phyloP scores from a whole-genome alignment of 1,140 invertebrate genomes.

The Macrostomum lignano region DNA sequence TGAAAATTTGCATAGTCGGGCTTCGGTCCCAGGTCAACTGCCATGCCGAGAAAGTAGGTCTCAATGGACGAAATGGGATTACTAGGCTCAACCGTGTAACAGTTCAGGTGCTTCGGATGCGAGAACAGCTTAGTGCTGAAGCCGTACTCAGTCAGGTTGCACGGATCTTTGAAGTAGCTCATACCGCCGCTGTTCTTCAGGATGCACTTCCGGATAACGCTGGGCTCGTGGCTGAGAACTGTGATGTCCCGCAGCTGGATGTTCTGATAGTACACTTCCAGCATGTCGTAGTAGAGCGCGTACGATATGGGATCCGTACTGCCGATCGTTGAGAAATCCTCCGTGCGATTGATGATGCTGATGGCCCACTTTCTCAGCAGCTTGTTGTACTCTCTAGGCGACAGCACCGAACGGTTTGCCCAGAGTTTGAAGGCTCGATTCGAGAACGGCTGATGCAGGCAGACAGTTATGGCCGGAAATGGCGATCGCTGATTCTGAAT shows the following conservation, averaged over 20 bases:
- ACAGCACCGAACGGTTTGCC: not conserved
- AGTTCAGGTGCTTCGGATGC: slow-evolving; percentile 1
- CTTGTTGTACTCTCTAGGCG: slow-evolving; percentile 4
- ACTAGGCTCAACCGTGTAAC: slow-evolving; percentile 1
- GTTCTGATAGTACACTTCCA: slow-evolving; percentile 2
- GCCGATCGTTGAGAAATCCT: not conserved
- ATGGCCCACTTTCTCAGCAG: not conserved
- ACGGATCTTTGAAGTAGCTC: not conserved
- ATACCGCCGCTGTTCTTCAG: not conserved
- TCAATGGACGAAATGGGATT: not conserved
- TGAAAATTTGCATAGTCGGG: not conserved
- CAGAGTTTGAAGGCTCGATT: not conserved
- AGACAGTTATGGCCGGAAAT: slow-evolving; percentile 1
- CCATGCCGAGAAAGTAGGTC: not conserved
- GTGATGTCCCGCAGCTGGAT: not conserved
- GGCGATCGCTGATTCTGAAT: too few relatives aligned
- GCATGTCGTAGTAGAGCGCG: not conserved
- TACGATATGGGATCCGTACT: too few relatives aligned
- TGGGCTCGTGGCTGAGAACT: not conserved
- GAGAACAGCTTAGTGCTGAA: not conserved
- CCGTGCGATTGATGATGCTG: not conserved
- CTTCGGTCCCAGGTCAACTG: not conserved
- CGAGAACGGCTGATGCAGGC: slow-evolving; percentile 2
- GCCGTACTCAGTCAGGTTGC: not conserved
- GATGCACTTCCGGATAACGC: not conserved